Evolutionary conservation across 2,113 vertebrate species (phyloP), one percentile per base, ranked within the genome.

Genomic region (Lamprotornis superbus): DNA sequence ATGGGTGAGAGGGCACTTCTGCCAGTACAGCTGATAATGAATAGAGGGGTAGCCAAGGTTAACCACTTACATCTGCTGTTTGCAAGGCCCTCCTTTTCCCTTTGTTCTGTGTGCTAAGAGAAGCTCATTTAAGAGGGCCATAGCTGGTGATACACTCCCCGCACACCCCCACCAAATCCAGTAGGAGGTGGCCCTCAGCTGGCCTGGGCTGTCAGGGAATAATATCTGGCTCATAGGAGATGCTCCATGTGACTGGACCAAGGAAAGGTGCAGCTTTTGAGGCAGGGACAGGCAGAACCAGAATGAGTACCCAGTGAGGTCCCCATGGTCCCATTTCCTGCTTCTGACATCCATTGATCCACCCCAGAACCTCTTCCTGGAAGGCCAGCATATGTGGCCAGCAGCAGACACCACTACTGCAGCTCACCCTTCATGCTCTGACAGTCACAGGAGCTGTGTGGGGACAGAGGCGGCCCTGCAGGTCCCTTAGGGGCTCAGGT

Each of bases 341-440:
- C 19, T 56, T 46, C 35, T 52, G 57, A 35, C 46, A 69, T 18
- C 24, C n/a, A 19, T 2, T 4, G 1, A 69, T 40, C 9, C 28
- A 74, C 9, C 23, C 39, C 35, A 78, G 53, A 86, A 70, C 13
- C 52, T 90, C 39, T 40, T 63, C 27, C 39, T 70, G 50, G 42
- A 83, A 87, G 46, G 64, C 46, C 0, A 0, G 21, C 0, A 1
- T 57, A 59, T 1, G 0, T 47, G 39, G 57, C 67, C 76, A 81
- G 70, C 39, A 89, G 53, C 46, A 70, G 18, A 56, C 31, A 82
- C 28, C 21, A 5, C 39, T 70, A 3, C 47, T 3, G 9, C 73
- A 94, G 47, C 5, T 4, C 56, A 63, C 9, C 17, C 65, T 63
- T 86, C 35, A 6, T 2, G 7, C 31, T 68, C 50, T 64, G 39